Evolutionary conservation across 2,888 invertebrate genomes (phyloP).

Genomic region (Troides helena): DNA sequence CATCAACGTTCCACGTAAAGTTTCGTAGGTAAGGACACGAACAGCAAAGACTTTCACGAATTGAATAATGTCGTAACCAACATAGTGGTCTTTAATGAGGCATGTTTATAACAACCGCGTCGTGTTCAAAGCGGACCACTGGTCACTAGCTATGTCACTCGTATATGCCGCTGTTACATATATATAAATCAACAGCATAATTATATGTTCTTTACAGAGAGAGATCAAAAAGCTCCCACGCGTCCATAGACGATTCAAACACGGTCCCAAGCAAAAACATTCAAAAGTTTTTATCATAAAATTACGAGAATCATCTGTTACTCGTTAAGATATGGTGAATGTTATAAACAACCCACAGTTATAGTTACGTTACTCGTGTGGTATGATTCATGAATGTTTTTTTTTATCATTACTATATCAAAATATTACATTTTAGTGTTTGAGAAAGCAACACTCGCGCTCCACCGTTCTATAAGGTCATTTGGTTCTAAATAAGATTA

Average conservation of each 20-base stretch:
- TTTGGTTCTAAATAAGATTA: too few relatives aligned
- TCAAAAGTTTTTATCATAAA: slow-evolving; percentile 13
- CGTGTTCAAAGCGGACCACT: slow-evolving; percentile 8
- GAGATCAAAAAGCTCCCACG: slow-evolving; percentile 23
- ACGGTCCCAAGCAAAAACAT: slow-evolving; percentile 5
- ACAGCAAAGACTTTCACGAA: slow-evolving; percentile 21
- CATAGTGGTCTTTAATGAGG: slow-evolving; percentile 37
- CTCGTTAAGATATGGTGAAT: slow-evolving; percentile 5
- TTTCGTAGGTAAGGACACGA: not conserved
- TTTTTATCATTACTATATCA: not conserved
- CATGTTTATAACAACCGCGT: slow-evolving; percentile 25
- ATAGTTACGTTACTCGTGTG: not conserved
- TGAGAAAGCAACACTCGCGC: too few relatives aligned
- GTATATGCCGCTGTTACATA: not conserved
- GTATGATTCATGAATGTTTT: not conserved
- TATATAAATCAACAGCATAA: not conserved
- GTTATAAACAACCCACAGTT: slow-evolving; percentile 9
- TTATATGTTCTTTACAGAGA: not conserved
- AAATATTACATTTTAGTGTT: not conserved
- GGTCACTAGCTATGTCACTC: not conserved
- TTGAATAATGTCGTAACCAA: slow-evolving; percentile 41
- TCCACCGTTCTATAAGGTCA: too few relatives aligned
- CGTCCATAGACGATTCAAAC: slow-evolving; percentile 15
- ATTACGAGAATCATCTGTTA: slow-evolving; percentile 22
- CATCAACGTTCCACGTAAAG: slow-evolving; percentile 1